These are phyloP conservation scores for Phoxinus phoxinus DNA, from an alignment of 2,113 vertebrate species.

Conservation along the genomic window DNA sequence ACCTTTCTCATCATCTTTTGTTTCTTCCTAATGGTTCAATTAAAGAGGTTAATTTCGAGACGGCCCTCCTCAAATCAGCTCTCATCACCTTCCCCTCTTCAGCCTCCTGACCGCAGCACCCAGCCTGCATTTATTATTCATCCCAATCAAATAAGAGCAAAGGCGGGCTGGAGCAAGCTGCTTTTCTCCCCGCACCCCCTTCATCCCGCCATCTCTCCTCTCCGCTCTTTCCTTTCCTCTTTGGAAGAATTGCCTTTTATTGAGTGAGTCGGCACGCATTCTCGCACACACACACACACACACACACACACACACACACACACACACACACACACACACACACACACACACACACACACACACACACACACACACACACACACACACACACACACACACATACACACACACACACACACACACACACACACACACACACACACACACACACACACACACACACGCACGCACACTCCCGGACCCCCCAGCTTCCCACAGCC, in stretches of 20 bases:
- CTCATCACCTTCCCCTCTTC: conserved; percentile 48
- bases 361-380: conserved; percentile 47
- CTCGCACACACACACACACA: conserved; percentile 56
- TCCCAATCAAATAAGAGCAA: conserved; percentile 96
- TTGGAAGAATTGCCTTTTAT: conserved; percentile 94
- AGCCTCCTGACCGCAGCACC: conserved; percentile 63
- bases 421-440: conserved; percentile 58
- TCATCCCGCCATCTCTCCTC: conserved; percentile 74
- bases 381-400: conserved; percentile 62
- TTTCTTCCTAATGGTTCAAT: conserved; percentile 81
- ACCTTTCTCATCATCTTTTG: conserved; percentile 65
- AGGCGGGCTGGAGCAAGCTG: conserved; percentile 91
- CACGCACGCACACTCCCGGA: conserved; percentile 43
- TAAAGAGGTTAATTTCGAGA: conserved; percentile 83
- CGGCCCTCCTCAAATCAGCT: conserved; percentile 70
- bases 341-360: conserved; percentile 57
- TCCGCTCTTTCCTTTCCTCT: conserved; percentile 60
- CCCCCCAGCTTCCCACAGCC: conserved; percentile 84
- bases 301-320: conserved; percentile 58
- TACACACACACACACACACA: conserved; percentile 59
- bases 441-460: conserved; percentile 55
- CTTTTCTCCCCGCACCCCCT: conserved; percentile 70
- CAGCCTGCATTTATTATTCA: conserved; percentile 95
- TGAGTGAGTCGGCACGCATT: conserved; percentile 81
- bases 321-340: conserved; percentile 54